phyloP scores from a whole-genome alignment of 2,888 invertebrate genomes.

The Erpobdella octoculata region DNA sequence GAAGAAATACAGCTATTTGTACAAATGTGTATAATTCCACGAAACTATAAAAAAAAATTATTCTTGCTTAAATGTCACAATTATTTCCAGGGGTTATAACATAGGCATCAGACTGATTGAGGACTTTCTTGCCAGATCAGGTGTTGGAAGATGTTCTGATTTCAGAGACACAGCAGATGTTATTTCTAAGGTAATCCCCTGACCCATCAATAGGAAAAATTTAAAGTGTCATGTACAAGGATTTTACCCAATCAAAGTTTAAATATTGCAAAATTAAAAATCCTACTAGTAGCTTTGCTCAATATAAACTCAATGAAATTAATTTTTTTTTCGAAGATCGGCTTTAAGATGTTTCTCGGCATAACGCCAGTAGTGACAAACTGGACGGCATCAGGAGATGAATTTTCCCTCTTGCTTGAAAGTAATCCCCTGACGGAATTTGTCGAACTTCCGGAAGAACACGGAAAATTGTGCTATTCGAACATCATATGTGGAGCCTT shows the following conservation, averaged over 20 bases:
- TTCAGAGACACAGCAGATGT: constrained; percentile 88
- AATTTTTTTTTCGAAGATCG: constrained; percentile 51
- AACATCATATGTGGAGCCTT: constrained; percentile 77
- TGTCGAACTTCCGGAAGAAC: constrained; percentile 79
- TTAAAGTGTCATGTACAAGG: background rate
- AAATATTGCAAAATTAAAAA: too few species aligned
- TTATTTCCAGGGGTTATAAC: constrained; percentile 74
- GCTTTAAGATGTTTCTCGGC: constrained; percentile 75
- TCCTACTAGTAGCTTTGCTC: background rate
- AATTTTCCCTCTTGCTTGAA: constrained; percentile 90
- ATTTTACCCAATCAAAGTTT: too few species aligned
- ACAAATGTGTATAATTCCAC: constrained; percentile 16
- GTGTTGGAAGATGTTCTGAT: constrained; percentile 83
- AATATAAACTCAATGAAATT: background rate
- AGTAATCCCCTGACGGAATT: constrained; percentile 91
- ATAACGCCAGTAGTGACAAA: constrained; percentile 85
- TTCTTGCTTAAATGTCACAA: too few species aligned
- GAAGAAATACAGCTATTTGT: constrained; percentile 20
- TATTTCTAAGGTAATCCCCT: constrained; percentile 49
- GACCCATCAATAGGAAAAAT: background rate
- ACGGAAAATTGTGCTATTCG: constrained; percentile 77
- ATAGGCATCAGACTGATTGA: constrained; percentile 95
- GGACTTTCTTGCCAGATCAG: constrained; percentile 80
- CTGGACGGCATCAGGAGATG: constrained; percentile 88
- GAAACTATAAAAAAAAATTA: background rate